Percentiles rank a stretch among this genome's conserved stretches.
Conservation (phyloP, 2,797 vertebrate genomes). For the Anas flavirostris region DNA sequence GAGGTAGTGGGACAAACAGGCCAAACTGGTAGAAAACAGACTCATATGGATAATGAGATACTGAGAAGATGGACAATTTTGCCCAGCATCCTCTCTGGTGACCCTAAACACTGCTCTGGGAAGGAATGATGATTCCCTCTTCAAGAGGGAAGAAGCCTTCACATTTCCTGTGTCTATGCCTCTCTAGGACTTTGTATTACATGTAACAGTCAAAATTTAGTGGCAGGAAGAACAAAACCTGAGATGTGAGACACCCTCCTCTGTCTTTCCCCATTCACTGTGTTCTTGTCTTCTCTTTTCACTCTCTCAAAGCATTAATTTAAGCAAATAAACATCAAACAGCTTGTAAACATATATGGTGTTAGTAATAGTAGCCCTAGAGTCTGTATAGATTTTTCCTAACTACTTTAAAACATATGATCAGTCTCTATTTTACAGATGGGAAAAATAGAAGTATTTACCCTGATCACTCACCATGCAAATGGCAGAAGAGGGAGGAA, state of each 20-base stretch:
- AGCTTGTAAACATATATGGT: not conserved
- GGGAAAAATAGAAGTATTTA: not conserved
- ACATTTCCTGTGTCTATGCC: not conserved
- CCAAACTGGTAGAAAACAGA: not conserved
- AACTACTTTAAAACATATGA: not conserved
- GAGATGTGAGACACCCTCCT: not conserved
- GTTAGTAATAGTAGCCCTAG: not conserved
- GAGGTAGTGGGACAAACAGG: not conserved
- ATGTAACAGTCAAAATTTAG: not conserved
- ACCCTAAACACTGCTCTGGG: not conserved
- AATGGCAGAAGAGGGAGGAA: not conserved
- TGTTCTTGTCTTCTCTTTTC: not conserved
- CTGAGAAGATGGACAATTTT: not conserved
- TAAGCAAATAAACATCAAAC: not conserved
- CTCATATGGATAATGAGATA: not conserved
- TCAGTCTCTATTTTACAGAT: not conserved
- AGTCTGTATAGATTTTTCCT: fast-evolving
- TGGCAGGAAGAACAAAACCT: not conserved
- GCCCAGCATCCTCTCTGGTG: not conserved
- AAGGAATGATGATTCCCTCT: not conserved
- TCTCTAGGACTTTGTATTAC: not conserved
- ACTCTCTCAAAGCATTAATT: not conserved
- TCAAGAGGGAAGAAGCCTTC: not conserved
- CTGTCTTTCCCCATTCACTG: not conserved
- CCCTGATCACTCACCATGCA: not conserved